These are phyloP conservation scores for Drosophila falleni DNA, from an alignment of 2,888 invertebrate species.

Conservation along the genomic window DNA sequence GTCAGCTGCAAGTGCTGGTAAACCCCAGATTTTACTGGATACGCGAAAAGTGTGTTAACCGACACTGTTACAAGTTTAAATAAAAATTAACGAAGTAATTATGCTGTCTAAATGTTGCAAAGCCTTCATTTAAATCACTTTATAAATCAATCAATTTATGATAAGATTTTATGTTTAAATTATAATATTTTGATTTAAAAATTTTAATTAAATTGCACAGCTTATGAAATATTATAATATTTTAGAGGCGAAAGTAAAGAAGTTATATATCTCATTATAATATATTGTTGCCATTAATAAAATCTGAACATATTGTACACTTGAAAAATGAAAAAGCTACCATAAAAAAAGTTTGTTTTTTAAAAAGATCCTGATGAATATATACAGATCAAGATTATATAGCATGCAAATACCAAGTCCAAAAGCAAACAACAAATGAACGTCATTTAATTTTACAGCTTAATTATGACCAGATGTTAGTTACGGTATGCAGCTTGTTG, in stretches of 20 bases:
- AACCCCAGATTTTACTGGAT: conserved; percentile 23
- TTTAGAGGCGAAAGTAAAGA: background rate
- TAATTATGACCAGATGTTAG: conserved; percentile 20
- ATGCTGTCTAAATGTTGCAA: conserved; percentile 9
- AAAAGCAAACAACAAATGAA: conserved; percentile 20
- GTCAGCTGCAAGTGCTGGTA: conserved; percentile 12
- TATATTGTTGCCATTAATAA: background rate
- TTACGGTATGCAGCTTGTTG: conserved; percentile 3
- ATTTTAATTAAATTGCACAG: background rate
- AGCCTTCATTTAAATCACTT: background rate
- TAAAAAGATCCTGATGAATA: no score
- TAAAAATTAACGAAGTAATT: background rate
- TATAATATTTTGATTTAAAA: background rate
- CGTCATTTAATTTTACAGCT: conserved; percentile 19
- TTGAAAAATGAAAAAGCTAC: no score
- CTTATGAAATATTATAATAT: background rate
- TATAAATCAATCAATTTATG: conserved; percentile 3
- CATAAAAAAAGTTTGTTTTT: no score
- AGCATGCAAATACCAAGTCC: conserved; percentile 45
- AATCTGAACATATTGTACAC: conserved; percentile 3
- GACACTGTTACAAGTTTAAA: conserved; percentile 1
- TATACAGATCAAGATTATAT: no score
- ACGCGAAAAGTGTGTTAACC: background rate
- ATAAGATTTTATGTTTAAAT: no score
- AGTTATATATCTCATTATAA: background rate